Evolutionary conservation across 2,888 invertebrate species (phyloP), one percentile per base, ranked within the genome.

Genomic region (Iselma pallidipennis): DNA sequence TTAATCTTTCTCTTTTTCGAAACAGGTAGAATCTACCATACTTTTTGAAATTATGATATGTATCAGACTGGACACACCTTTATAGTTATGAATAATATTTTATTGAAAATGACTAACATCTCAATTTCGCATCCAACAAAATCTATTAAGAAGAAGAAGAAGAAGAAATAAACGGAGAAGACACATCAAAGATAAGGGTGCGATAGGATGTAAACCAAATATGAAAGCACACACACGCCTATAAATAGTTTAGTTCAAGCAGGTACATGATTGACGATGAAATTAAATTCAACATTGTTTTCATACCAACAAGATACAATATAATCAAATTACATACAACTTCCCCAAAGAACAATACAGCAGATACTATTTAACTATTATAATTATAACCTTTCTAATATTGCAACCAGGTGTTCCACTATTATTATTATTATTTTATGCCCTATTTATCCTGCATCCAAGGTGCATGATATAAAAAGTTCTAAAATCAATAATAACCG

Each of bases 381-480:
- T 45, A 45, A 45, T 45, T n/a, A n/a, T n/a, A n/a, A n/a, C n/a
- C n/a, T 45, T 21, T 29, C 26, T 33, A 28, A 50, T 37, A 50
- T 31, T 57, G 29, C 54, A 59, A 25, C 59, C 59, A 49, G 52
- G 55, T 55, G 55, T 57, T 57, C 59, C 50, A 53, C 52, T 49
- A 49, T n/a, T n/a, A n/a, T n/a, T 54, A 54, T 31, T 55, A 19
- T 23, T 23, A 59, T 49, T 59, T 59, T 45, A 42, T 53, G 55
- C 48, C 26, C 59, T 55, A 59, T 54, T 59, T 55, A 50, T 37
- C 28, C 5, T 45, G 23, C 7, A 59, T 52, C 42, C 57, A 61
- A 52, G 53, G 52, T 52, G 54, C 54, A 59, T 54, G 54, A 59
- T 54, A 45, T 37, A 59, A 59, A 54, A 33, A 49, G 10, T 48